Evolutionary conservation across 1,140 invertebrate genomes (phyloP).

Genomic region (Bombus impatiens): DNA sequence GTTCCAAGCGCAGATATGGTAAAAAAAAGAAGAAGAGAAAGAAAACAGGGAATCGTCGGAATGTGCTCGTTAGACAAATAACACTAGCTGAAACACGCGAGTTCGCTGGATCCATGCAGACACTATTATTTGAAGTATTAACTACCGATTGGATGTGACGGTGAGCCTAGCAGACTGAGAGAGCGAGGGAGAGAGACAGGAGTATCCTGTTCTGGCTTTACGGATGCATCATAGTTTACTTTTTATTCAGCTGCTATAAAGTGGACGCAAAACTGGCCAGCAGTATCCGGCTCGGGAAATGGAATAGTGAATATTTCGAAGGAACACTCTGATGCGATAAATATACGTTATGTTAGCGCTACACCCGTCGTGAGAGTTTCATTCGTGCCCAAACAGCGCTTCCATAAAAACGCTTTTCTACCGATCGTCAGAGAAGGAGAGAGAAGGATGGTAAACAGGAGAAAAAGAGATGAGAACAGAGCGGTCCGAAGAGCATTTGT

Average conservation of each 20-base stretch:
- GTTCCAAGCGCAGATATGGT: neutral
- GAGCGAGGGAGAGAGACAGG: neutral
- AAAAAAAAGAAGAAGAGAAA: too few relatives aligned
- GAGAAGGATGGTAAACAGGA: too few relatives aligned
- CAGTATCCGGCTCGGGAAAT: constrained; percentile 30
- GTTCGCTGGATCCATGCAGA: neutral
- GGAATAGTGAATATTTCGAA: constrained; percentile 38
- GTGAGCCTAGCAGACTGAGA: neutral
- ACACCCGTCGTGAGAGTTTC: constrained; percentile 24
- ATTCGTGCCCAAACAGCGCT: constrained; percentile 3
- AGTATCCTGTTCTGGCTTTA: neutral
- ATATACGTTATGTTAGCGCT: constrained; percentile 37
- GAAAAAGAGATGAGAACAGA: neutral
- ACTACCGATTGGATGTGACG: constrained; percentile 29
- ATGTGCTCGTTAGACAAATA: constrained; percentile 39
- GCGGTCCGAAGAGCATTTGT: constrained; percentile 36
- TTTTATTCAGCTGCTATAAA: constrained; percentile 32
- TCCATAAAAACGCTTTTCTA: constrained; percentile 28
- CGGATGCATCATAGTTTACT: constrained; percentile 11
- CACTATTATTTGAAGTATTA: constrained; percentile 27
- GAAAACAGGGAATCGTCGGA: neutral
- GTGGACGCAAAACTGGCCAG: neutral
- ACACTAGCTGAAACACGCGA: constrained; percentile 30
- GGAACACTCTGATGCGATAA: constrained; percentile 33
- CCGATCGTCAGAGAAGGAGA: neutral